A percentile compares a stretch with the other conserved stretches of the same genome.
phyloP scores from a whole-genome alignment of 1,140 invertebrate species.

The Drosophila kepulauana region DNA sequence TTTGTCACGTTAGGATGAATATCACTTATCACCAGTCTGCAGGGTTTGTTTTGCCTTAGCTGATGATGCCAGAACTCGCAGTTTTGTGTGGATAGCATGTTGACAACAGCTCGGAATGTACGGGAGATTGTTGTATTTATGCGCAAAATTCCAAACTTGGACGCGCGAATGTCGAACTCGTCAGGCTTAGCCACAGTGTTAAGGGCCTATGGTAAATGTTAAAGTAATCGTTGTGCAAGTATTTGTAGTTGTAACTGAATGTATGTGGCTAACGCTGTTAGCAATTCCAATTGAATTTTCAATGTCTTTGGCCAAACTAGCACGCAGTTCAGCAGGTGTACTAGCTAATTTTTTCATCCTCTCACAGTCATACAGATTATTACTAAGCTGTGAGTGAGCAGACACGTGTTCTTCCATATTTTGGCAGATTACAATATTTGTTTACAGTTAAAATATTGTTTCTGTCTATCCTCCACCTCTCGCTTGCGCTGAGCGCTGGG shows the following conservation, averaged over 20 bases:
- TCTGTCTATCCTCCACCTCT: not conserved
- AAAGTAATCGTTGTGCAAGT: not conserved
- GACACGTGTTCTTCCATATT: not conserved
- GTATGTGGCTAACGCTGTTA: not conserved
- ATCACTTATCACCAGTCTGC: slow-evolving; percentile 21
- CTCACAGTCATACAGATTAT: not conserved
- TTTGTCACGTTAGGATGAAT: slow-evolving; percentile 29
- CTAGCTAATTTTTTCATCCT: not conserved
- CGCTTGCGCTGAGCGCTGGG: not conserved
- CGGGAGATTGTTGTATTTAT: slow-evolving; percentile 8
- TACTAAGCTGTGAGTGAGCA: not conserved
- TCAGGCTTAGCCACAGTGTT: slow-evolving; percentile 5
- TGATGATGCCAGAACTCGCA: slow-evolving; percentile 45
- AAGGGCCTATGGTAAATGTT: not conserved
- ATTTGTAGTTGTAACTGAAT: not conserved
- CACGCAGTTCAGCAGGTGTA: not conserved
- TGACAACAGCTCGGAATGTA: slow-evolving; percentile 6
- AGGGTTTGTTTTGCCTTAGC: slow-evolving; percentile 22
- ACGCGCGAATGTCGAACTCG: too few species aligned
- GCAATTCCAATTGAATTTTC: not conserved
- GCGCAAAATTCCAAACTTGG: slow-evolving; percentile 9
- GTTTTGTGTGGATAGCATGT: slow-evolving; percentile 5
- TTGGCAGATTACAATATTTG: not conserved
- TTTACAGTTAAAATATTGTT: not conserved
- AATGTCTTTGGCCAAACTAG: not conserved